Evolutionary conservation across 2,113 vertebrate species (phyloP), one percentile per base, ranked within the genome.

Genomic region (Agelaius tricolor): DNA sequence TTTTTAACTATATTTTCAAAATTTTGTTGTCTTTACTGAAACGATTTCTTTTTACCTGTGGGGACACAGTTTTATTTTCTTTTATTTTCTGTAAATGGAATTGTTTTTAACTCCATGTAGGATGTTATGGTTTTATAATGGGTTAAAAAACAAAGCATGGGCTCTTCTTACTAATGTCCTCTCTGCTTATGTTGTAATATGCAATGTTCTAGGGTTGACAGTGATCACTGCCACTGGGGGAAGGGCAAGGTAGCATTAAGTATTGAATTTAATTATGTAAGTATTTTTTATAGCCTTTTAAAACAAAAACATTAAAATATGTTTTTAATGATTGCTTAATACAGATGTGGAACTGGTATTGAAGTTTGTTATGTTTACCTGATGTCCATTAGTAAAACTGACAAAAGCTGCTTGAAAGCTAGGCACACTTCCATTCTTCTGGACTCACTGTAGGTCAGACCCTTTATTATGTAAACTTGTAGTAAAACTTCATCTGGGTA

Each of bases 231-330:
- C 94, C 82, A 80, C 72, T 71, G 87, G 84, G 63, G 47, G 41
- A 94, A 80, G 33, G 52, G 43, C 61, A 80, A 87, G 26, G 37
- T 83, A 66, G 59, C 81, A 65, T 54, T 80, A 77, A 82, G 21
- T 89, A 71, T 41, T 63, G 80, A 72, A 87, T 72, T 91, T 73
- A 66, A 66, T 87, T 66, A 35, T 85, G 71, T 93, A 96, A 95
- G 82, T 89, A 95, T 51, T 82, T 91, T 87, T 39, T 87, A 52
- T 20, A 91, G 39, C 35, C 28, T 94, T 91, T 61, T 39, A 61
- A 73, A 95, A 39, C 19, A 18, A 54, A 82, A 91, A 39, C 30
- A 71, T 94, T 89, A 83, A 76, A 87, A 77, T 65, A 47, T 81
- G 33, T 28, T 58, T 93, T 82, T 89, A 94, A 57, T 30, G 61